Base-by-base conservation (phyloP, 2,888 invertebrate species). In the Ditylenchus weischeri region DNA sequence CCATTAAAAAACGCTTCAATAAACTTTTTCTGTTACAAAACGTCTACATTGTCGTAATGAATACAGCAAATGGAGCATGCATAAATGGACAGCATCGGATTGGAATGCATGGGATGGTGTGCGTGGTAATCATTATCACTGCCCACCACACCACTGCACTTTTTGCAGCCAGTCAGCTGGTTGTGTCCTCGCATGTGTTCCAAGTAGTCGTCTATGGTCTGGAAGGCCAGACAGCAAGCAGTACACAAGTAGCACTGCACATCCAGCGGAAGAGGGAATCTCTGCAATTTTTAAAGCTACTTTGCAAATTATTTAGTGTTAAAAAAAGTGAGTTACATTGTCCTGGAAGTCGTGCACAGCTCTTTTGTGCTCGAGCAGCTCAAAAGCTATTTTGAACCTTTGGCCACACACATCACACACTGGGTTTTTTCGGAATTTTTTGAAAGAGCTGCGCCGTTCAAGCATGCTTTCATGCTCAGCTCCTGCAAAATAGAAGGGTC, bases 71-170 rank as follows among this genome's bases (percentile, higher is more conserved):
- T 21, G 5, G 62, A 47, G 62, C 62, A 62, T 10, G 62, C 62
- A 47, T 47, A 62, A 19, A 62, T 62, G 8, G 62, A 38, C 18
- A 47, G 43, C 29, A 2, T 38, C 19, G 62, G 23, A 23, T 47
- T 62, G 43, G 23, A 29, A 23, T 62, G 43, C 23, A 38, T 43
- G 18, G n/a, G 8, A n/a, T 62, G 62, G 43, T 21, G 43, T 21
- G 8, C 7, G 19, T 43, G 1, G 47, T 62, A 38, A 6, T 47
- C 48, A 7, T 43, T 48, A 8, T 18, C n/a, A n/a, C 2, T 15
- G 13, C 48, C n/a, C 1, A 48, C 43, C 62, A 62, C 62, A 21
- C 48, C 43, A 48, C 62, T 62, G 29, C 62, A 62, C 29, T 62
- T 43, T n/a, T 48, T 62, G 29, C 62, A 62, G 7, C 54, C 54